Percentiles rank a stretch among this genome's conserved stretches.
These are phyloP conservation scores for Suricata suricatta DNA, from an alignment of 2,113 vertebrate species.

Conservation along the genomic window DNA sequence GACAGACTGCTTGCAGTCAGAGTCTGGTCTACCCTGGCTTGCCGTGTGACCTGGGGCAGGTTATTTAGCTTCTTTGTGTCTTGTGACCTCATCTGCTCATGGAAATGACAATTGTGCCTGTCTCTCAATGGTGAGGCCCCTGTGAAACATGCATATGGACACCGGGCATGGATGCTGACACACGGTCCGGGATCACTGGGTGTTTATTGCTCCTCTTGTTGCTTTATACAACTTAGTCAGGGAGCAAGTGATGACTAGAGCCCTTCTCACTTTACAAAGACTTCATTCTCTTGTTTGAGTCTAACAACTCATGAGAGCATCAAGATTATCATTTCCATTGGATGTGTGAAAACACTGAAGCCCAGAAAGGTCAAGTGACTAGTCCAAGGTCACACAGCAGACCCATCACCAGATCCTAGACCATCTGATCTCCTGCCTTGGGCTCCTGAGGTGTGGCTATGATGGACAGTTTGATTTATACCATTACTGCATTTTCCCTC, in stretches of 20 bases:
- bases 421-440: neutral
- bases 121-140: neutral
- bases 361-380: neutral
- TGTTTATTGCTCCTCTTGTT: neutral
- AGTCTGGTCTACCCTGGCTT: neutral
- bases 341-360: neutral
- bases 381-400: neutral
- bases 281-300: neutral
- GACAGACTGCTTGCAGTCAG: neutral
- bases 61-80: neutral
- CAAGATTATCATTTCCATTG: neutral
- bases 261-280: neutral
- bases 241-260: neutral
- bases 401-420: neutral
- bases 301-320: neutral
- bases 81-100: neutral
- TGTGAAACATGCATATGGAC: fast-evolving
- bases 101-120: neutral
- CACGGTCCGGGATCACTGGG: fast-evolving
- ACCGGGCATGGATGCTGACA: neutral
- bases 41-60: neutral
- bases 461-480: neutral
- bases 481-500: neutral
- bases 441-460: neutral
- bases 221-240: neutral